phyloP scores from a whole-genome alignment of 2,797 vertebrate species.

The Simalia tracyae region DNA sequence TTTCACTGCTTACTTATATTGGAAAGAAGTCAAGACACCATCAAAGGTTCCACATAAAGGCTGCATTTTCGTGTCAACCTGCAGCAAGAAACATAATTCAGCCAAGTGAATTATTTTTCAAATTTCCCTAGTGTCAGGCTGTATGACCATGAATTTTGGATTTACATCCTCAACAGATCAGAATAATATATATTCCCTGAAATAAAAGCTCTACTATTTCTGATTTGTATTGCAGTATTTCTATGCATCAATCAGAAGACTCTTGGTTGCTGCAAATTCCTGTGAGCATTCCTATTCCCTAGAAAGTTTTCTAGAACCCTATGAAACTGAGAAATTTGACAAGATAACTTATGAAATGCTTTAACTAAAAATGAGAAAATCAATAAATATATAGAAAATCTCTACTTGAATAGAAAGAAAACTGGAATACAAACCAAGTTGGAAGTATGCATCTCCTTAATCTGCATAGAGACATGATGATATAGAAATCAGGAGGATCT shows the following conservation, averaged over 20 bases:
- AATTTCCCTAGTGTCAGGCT: not conserved
- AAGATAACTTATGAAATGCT: not conserved
- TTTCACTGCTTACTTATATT: not conserved
- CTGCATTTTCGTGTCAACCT: conserved; percentile 21
- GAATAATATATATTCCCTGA: not conserved
- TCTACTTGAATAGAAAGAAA: not conserved
- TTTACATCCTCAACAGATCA: not conserved
- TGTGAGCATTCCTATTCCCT: not conserved
- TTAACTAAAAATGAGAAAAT: not conserved
- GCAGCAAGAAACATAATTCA: conserved; percentile 19
- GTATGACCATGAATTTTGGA: not conserved
- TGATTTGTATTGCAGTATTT: not conserved
- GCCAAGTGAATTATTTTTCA: not conserved
- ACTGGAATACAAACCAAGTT: not conserved
- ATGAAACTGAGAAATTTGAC: not conserved
- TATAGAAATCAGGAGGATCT: too few species aligned
- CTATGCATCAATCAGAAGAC: not conserved
- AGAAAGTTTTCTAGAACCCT: not conserved
- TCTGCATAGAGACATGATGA: not conserved
- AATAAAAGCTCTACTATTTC: not conserved
- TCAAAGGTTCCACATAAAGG: not conserved
- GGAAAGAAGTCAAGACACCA: not conserved
- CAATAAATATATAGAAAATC: not conserved
- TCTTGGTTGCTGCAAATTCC: not conserved
- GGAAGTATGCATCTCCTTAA: not conserved